A percentile compares a stretch with the other conserved stretches of the same genome.
These are phyloP conservation scores for Perca fluviatilis DNA, from an alignment of 2,113 vertebrate genomes.

Conservation along the genomic window DNA sequence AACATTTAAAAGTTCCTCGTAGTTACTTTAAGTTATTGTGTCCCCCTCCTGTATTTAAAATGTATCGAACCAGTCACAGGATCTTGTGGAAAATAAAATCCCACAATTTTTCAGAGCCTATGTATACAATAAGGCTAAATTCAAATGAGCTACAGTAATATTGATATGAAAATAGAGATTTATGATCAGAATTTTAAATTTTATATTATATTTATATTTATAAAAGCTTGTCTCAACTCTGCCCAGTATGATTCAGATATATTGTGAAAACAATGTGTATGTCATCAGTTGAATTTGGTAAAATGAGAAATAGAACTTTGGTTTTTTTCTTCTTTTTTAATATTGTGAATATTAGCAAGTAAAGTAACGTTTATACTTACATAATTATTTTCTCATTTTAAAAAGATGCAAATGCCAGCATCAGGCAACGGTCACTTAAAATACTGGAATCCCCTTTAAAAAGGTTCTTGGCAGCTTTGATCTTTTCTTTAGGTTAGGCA, in stretches of 20 bases:
- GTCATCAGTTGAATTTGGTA: background rate
- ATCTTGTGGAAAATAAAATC: background rate
- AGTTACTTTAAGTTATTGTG: background rate
- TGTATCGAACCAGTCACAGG: background rate
- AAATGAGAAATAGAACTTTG: background rate
- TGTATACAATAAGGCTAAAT: background rate
- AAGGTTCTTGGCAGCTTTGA: conserved; percentile 26
- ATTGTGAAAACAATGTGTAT: background rate
- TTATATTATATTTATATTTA: no score
- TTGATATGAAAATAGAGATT: background rate
- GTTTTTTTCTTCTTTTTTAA: background rate
- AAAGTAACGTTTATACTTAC: background rate
- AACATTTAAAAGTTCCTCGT: no score
- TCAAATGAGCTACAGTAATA: background rate
- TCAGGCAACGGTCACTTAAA: background rate
- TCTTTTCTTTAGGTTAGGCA: conserved; percentile 9
- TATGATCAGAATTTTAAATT: background rate
- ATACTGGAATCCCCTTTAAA: conserved; percentile 7
- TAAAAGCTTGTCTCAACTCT: background rate
- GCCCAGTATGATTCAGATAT: background rate
- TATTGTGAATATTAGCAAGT: background rate
- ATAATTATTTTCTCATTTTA: background rate
- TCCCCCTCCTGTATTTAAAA: background rate
- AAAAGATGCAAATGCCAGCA: background rate
- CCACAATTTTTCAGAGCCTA: background rate